Base-by-base conservation (phyloP, 1,140 invertebrate genomes). In the Hormaphis cornu region DNA sequence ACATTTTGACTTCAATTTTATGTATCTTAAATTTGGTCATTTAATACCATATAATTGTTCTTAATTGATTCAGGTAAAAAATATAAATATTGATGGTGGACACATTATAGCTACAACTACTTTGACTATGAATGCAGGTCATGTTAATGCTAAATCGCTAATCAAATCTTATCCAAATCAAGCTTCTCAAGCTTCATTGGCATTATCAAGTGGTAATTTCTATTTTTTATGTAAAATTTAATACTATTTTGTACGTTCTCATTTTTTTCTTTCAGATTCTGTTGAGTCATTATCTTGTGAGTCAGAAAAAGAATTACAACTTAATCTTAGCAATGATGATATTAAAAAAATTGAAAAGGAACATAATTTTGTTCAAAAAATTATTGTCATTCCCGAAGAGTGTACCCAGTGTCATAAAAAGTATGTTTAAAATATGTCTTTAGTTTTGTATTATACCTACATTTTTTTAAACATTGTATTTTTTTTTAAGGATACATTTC, bases 301-400 rank as follows among this genome's bases (percentile, higher is more conserved):
- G 0, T 24, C 22, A n/a, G 22, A 58, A 40, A 24, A 42, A 24
- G 35, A 58, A 16, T 24, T 10, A 10, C 5, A 48, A 48, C 1
- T 8, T 26, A 40, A 40, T 16, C 1, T 0, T 7, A 12, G 7
- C 28, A 28, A 42, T 20, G 35, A 20, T 14, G n/a, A 14, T 28
- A 28, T 24, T 9, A 24, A 22, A 24, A 16, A 30, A 14, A 30
- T 3, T 24, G 44, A 48, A 48, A 66, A 66, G 22, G 14, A 33
- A 33, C 61, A 66, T 24, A 66, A 66, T 66, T 66, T 66, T 66
- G 18, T 48, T 16, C 18, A 66, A 50, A 66, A 66, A 66, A 66
- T 48, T 7, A 22, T 66, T 20, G 61, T 66, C 1, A 50, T 66
- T 37, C 28, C 61, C 1, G 61, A 66, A 50, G 16, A 16, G 7